phyloP scores from a whole-genome alignment of 2,113 vertebrate genomes.

The Melanostigma gelatinosum region DNA sequence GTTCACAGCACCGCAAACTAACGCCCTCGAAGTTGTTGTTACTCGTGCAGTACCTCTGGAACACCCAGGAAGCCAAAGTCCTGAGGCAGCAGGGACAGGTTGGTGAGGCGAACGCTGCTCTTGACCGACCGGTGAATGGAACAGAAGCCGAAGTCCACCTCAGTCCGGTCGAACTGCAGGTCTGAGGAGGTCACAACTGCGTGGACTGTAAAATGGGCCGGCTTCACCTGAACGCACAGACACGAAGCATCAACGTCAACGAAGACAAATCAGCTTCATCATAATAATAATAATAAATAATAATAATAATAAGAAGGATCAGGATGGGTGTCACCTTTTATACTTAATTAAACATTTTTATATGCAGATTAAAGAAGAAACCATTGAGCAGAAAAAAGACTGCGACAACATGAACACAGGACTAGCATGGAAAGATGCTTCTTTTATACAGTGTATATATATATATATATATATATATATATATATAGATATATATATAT shows the following conservation, averaged over 20 bases:
- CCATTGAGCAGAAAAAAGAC: background rate
- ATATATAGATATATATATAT: too few relatives aligned
- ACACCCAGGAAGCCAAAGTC: conserved; percentile 91
- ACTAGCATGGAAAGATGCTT: background rate
- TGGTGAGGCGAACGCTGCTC: conserved; percentile 82
- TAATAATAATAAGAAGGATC: background rate
- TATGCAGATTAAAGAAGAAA: conserved; percentile 11
- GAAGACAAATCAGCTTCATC: background rate
- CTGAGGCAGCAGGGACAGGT: conserved; percentile 90
- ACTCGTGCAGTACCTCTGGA: conserved; percentile 85
- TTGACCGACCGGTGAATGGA: conserved; percentile 86
- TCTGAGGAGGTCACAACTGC: conserved; percentile 91
- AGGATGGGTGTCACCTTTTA: conserved; percentile 7
- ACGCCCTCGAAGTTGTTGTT: background rate
- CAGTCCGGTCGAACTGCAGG: conserved; percentile 83
- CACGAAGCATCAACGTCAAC: background rate
- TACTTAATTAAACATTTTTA: conserved; percentile 30
- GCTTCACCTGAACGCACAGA: conserved; percentile 80
- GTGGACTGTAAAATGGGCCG: conserved; percentile 84
- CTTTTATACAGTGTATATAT: background rate
- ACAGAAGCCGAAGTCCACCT: conserved; percentile 90
- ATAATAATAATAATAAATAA: background rate
- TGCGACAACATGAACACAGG: background rate
- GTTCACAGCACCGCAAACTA: background rate
- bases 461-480: too few relatives aligned